These are phyloP conservation scores for Colletes latitarsis DNA, from an alignment of 1,140 invertebrate genomes.

Conservation along the genomic window DNA sequence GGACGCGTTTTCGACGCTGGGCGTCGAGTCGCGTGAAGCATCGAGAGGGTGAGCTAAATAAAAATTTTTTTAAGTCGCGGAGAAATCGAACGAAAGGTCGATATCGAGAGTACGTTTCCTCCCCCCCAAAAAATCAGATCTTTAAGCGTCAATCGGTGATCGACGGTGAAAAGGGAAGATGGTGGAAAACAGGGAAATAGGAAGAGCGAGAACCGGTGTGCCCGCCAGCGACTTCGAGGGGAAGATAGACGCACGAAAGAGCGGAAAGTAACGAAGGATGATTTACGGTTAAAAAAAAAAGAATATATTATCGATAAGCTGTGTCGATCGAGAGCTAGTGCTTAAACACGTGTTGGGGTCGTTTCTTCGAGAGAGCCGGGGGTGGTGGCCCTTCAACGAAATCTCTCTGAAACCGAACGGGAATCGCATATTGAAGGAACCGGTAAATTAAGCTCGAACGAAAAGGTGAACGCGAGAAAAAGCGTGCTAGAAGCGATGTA, in stretches of 20 bases:
- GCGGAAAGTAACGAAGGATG: constrained; percentile 63
- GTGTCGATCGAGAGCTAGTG: constrained; percentile 60
- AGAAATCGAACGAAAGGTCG: neutral
- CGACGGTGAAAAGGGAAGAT: too few species aligned
- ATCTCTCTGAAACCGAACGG: constrained; percentile 32
- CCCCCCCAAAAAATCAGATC: too few species aligned
- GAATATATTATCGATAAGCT: constrained; percentile 63
- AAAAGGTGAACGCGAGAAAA: neutral
- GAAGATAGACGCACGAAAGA: constrained; percentile 70
- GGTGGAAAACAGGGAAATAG: neutral
- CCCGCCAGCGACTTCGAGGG: constrained; percentile 74
- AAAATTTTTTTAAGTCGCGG: too few species aligned
- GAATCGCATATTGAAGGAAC: neutral
- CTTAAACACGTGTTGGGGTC: constrained; percentile 56
- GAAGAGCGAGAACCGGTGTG: constrained; percentile 35
- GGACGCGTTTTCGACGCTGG: constrained; percentile 53
- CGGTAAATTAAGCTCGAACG: neutral
- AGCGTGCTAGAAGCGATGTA: neutral
- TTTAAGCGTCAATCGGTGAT: neutral
- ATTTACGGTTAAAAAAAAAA: constrained; percentile 58
- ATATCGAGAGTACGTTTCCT: constrained; percentile 25
- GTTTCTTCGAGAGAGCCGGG: constrained; percentile 57
- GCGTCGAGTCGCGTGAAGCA: constrained; percentile 31
- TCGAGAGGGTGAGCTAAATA: too few species aligned
- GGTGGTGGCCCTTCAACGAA: constrained; percentile 4